Conservation (phyloP, 2,888 invertebrate species). For the Philhelius pedissequus region DNA sequence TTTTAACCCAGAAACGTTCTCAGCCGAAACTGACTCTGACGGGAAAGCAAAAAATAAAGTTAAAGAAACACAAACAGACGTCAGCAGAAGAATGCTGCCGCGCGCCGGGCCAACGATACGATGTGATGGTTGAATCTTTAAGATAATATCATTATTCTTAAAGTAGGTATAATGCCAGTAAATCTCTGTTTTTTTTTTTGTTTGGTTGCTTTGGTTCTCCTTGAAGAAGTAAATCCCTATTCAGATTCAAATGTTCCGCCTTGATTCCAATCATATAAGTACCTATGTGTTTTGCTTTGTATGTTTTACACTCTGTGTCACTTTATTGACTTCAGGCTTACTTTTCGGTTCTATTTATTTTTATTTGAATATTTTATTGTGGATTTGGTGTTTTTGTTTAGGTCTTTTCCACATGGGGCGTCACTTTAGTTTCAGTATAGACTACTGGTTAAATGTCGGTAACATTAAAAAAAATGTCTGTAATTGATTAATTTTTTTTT, state of each 20-base stretch:
- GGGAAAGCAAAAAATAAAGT: neutral
- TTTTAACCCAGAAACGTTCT: slow-evolving; percentile 57
- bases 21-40: slow-evolving; percentile 39
- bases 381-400: too few species aligned
- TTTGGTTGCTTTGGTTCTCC: neutral
- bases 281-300: neutral
- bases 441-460: too few species aligned
- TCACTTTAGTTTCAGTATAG: too few species aligned
- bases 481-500: too few species aligned
- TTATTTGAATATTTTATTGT: neutral
- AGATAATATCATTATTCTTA: slow-evolving; percentile 44
- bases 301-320: neutral
- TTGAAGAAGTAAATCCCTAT: slow-evolving; percentile 37
- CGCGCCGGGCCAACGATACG: neutral
- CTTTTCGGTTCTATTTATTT: too few species aligned
- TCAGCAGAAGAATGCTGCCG: neutral
- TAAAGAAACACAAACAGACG: neutral
- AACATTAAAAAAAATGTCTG: too few species aligned
- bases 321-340: neutral
- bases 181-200: slow-evolving; percentile 34
- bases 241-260: slow-evolving; percentile 43
- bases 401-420: too few species aligned
- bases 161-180: slow-evolving; percentile 52
- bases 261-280: neutral
- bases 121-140: slow-evolving; percentile 40